Evolutionary conservation across 2,888 invertebrate genomes (phyloP).

Genomic region (Caenorhabditis sp.): DNA sequence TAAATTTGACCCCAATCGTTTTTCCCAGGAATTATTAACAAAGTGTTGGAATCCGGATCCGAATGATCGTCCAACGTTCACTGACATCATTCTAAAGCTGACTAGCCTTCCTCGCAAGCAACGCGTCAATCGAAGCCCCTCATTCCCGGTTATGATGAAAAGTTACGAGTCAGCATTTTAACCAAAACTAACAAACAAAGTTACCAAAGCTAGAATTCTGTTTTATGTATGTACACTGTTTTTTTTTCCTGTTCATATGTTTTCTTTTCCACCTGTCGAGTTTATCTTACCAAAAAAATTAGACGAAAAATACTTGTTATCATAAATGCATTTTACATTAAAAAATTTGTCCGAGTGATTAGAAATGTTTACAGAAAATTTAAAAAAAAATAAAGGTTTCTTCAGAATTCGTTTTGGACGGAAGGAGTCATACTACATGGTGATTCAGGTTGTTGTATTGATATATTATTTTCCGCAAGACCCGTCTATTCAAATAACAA

Average conservation of each 20-base stretch:
- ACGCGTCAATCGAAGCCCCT: conserved; percentile 91
- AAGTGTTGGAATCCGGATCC: conserved; percentile 89
- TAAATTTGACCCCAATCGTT: neutral
- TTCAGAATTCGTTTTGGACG: no score
- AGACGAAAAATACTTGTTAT: no score
- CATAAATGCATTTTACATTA: no score
- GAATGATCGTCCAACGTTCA: conserved; percentile 88
- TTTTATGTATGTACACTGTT: neutral
- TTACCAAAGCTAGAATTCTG: no score
- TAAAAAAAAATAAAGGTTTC: no score
- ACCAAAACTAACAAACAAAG: neutral
- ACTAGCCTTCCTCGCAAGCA: conserved; percentile 90
- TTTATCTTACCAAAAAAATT: neutral
- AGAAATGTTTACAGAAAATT: no score
- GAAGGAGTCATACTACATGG: no score
- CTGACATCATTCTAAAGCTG: conserved; percentile 81
- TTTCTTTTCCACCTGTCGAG: neutral
- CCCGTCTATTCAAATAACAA: no score
- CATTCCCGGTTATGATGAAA: conserved; percentile 79
- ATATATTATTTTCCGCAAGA: no score
- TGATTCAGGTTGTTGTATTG: no score
- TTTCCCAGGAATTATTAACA: conserved; percentile 88
- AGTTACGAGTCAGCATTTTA: conserved; percentile 44
- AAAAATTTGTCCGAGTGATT: no score
- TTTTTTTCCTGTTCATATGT: neutral